These are phyloP conservation scores for Scaptomyza parva DNA, from an alignment of 2,888 invertebrate species.

Conservation along the genomic window DNA sequence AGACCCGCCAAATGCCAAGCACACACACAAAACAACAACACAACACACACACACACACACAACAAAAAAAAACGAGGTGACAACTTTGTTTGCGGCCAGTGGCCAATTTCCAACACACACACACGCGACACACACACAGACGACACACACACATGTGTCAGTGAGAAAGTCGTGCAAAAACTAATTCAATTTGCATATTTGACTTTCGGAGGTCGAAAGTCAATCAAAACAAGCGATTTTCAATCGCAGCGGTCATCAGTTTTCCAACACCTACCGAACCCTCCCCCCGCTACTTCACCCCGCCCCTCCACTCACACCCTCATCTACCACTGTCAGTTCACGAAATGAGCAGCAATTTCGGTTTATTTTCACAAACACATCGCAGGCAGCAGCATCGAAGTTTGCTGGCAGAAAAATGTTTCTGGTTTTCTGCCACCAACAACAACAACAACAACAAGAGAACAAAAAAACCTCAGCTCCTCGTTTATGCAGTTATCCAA, in stretches of 20 bases:
- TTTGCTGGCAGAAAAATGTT: background rate
- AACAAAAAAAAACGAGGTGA: slow-evolving; percentile 57
- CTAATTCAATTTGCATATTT: slow-evolving; percentile 56
- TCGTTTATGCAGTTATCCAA: slow-evolving; percentile 3
- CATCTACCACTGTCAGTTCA: background rate
- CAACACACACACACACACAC: slow-evolving; percentile 15
- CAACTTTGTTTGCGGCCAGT: slow-evolving; percentile 51
- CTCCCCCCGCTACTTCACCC: background rate
- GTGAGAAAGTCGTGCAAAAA: slow-evolving; percentile 33
- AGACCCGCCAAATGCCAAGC: slow-evolving; percentile 44
- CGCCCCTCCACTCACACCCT: background rate
- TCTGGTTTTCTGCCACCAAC: background rate
- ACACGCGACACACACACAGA: background rate
- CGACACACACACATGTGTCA: slow-evolving; percentile 15
- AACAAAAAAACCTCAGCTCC: too few relatives aligned
- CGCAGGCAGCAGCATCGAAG: too few relatives aligned
- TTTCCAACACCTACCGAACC: background rate
- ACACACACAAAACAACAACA: slow-evolving; percentile 13
- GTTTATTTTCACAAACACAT: slow-evolving; percentile 6
- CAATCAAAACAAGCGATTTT: slow-evolving; percentile 53
- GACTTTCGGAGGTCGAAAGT: slow-evolving; percentile 42
- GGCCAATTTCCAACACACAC: slow-evolving; percentile 27
- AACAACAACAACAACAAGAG: too few relatives aligned
- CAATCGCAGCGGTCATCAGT: slow-evolving; percentile 33
- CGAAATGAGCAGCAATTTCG: slow-evolving; percentile 12